Conservation (phyloP, 2,888 invertebrate species). For the Dynastes hyllus region DNA sequence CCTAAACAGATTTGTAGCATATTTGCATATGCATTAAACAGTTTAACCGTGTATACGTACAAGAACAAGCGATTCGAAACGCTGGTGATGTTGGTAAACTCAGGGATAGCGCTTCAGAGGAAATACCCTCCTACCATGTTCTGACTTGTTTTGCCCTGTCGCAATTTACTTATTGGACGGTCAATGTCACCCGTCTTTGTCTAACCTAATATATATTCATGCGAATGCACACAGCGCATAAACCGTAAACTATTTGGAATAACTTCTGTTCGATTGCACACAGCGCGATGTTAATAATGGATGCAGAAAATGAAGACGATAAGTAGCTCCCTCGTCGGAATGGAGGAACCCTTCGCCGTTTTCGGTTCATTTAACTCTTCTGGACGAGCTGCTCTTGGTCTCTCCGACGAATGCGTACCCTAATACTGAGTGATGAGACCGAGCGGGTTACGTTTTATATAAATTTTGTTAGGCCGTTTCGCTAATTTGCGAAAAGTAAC, state of each 20-base stretch:
- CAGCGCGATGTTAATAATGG: slow-evolving; percentile 5
- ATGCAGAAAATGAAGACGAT: slow-evolving; percentile 10
- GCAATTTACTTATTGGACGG: too few species aligned
- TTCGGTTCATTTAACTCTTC: slow-evolving; percentile 39
- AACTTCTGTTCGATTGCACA: slow-evolving; percentile 33
- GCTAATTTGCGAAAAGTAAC: slow-evolving; percentile 35
- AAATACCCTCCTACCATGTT: too few species aligned
- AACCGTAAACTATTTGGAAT: slow-evolving; percentile 20
- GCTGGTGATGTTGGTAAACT: too few species aligned
- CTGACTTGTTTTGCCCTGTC: too few species aligned
- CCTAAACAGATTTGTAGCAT: too few species aligned
- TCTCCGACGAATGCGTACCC: not conserved
- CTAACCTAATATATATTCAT: slow-evolving; percentile 9
- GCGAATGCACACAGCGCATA: slow-evolving; percentile 1
- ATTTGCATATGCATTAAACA: too few species aligned
- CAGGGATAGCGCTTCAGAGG: too few species aligned
- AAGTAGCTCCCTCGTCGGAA: not conserved
- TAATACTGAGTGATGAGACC: slow-evolving; percentile 34
- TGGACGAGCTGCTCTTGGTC: not conserved
- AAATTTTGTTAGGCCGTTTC: slow-evolving; percentile 41
- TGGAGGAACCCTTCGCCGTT: slow-evolving; percentile 26
- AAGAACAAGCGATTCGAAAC: too few species aligned
- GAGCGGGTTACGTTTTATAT: slow-evolving; percentile 12
- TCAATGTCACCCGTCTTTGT: too few species aligned
- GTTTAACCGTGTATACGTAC: too few species aligned